phyloP scores from a whole-genome alignment of 92 coral and sea anemone genomes.

The Porites cylindrica region DNA sequence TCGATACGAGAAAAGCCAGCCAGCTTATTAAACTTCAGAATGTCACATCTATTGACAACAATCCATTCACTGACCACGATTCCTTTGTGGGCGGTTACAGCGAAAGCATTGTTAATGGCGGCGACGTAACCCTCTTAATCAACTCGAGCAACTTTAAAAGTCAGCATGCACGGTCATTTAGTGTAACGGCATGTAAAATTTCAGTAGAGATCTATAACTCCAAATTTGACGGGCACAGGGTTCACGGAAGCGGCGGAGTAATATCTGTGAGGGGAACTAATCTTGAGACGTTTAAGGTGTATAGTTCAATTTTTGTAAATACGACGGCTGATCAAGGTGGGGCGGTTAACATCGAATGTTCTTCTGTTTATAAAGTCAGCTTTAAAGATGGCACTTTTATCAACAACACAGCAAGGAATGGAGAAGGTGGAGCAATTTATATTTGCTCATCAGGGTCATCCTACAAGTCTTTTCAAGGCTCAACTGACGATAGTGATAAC shows the following conservation, averaged over 20 bases:
- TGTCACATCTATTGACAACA: background rate
- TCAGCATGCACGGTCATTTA: background rate
- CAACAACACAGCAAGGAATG: background rate
- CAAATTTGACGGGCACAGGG: background rate
- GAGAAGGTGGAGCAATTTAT: background rate
- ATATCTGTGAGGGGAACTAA: background rate
- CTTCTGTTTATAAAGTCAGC: background rate
- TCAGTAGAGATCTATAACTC: background rate
- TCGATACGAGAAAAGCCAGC: background rate
- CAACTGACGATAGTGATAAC: constrained; percentile 12
- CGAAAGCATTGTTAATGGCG: background rate
- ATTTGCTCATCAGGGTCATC: background rate
- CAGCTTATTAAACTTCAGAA: background rate
- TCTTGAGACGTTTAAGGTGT: background rate
- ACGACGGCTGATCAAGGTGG: no score
- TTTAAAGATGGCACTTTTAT: background rate
- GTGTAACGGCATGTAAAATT: background rate
- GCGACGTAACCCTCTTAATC: background rate
- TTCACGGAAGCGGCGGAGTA: background rate
- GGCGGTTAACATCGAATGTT: background rate
- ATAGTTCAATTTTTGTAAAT: no score
- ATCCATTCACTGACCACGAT: background rate
- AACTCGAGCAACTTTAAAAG: background rate
- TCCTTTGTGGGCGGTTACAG: background rate
- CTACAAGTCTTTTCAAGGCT: background rate